A percentile compares a stretch with the other conserved stretches of the same genome.
Evolutionary conservation across 92 coral and sea anemone genomes (phyloP).

Genomic region (Epizoanthus rinbou): DNA sequence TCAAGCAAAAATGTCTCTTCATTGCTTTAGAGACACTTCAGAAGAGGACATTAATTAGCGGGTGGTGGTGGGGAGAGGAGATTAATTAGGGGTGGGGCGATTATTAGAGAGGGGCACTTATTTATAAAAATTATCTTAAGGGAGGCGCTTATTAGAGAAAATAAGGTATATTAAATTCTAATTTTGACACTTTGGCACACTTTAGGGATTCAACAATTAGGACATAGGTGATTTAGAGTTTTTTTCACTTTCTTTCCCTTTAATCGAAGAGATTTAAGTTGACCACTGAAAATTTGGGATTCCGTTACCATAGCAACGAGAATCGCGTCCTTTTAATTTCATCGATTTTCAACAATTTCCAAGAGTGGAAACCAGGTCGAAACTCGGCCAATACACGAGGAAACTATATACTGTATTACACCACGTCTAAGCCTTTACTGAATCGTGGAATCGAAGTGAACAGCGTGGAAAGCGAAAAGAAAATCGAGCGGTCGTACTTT

Average conservation of each 20-base stretch:
- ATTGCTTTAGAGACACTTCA: no score
- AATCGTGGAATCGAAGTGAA: neutral
- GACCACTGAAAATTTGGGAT: constrained; percentile 36
- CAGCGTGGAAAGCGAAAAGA: constrained; percentile 26
- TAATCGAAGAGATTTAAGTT: constrained; percentile 26
- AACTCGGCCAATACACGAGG: constrained; percentile 11
- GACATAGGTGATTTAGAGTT: constrained; percentile 16
- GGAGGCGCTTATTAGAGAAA: no score
- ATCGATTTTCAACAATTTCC: constrained; percentile 9
- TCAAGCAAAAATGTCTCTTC: no score
- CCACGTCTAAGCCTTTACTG: constrained; percentile 24
- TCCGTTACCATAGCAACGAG: constrained; percentile 45
- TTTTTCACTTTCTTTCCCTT: constrained; percentile 27
- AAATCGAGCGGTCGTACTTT: constrained; percentile 24
- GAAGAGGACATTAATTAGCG: no score
- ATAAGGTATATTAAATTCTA: constrained; percentile 12
- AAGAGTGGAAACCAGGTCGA: constrained; percentile 36
- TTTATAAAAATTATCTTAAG: no score
- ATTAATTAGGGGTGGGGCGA: no score
- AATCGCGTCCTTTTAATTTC: constrained; percentile 36
- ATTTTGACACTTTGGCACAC: constrained; percentile 32
- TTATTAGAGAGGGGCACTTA: no score
- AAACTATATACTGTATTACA: constrained; percentile 28
- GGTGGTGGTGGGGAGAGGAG: no score
- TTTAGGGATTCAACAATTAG: constrained; percentile 29